Evolutionary conservation across 1,140 invertebrate genomes (phyloP).

Genomic region (Drosophila fuyamai): DNA sequence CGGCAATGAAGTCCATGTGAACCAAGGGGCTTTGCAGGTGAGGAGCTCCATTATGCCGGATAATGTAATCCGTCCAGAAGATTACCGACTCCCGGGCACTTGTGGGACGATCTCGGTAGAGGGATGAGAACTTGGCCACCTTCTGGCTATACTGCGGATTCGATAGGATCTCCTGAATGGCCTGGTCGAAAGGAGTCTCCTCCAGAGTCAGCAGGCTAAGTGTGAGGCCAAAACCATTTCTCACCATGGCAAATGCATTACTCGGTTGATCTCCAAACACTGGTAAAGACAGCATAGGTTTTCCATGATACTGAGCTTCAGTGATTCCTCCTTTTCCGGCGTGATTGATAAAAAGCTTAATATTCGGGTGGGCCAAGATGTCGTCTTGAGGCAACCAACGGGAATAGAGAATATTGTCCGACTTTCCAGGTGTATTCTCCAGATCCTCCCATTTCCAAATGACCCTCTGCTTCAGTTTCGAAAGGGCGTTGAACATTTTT

Average conservation of each 20-base stretch:
- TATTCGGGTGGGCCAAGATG: background rate
- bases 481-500: conserved; percentile 85
- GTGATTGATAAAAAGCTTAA: background rate
- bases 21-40: conserved; percentile 2
- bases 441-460: conserved; percentile 10
- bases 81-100: background rate
- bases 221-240: background rate
- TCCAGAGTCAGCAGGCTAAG: background rate
- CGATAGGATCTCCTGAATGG: background rate
- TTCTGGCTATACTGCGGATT: background rate
- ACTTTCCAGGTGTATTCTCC: background rate
- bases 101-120: background rate
- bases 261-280: conserved; percentile 1
- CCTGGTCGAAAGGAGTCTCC: background rate
- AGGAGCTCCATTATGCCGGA: background rate
- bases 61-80: conserved; percentile 1
- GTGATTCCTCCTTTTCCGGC: conserved; percentile 5
- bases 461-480: conserved; percentile 13
- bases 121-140: conserved; percentile 1
- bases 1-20: background rate
- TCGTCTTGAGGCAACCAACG: conserved; percentile 7
- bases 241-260: background rate
- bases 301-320: conserved; percentile 1
- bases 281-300: conserved; percentile 1
- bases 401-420: conserved; percentile 3